Evolutionary conservation across 2,888 invertebrate genomes (phyloP).

Genomic region (Tenthredo mesomela): DNA sequence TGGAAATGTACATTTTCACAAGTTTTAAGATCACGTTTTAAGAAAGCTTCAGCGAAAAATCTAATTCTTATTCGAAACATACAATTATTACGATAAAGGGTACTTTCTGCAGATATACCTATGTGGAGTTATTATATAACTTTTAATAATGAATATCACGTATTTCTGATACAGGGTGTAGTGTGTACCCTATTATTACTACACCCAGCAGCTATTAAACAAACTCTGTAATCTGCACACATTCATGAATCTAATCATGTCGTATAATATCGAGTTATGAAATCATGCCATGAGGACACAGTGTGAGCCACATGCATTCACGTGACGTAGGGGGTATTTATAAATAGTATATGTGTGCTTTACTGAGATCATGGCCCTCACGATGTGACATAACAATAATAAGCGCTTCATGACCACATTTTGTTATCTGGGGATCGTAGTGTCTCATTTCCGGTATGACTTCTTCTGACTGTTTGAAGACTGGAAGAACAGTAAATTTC

Average conservation of each 20-base stretch:
- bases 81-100: neutral
- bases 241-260: neutral
- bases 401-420: neutral
- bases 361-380: neutral
- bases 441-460: neutral
- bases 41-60: neutral
- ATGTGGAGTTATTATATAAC: neutral
- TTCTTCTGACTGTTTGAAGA: neutral
- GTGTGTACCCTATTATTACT: no score
- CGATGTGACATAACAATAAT: neutral
- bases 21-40: constrained; percentile 3
- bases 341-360: neutral
- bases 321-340: neutral
- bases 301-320: neutral
- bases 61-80: neutral
- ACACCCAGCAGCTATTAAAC: neutral
- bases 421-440: neutral
- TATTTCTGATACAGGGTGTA: neutral
- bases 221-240: neutral
- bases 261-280: neutral
- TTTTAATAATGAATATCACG: neutral
- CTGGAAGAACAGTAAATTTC: neutral
- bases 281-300: neutral
- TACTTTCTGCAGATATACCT: neutral
- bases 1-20: neutral